Evolutionary conservation across 2,888 invertebrate genomes (phyloP), one percentile per base, ranked within the genome.

Genomic region (Drosophila peninsularis): DNA sequence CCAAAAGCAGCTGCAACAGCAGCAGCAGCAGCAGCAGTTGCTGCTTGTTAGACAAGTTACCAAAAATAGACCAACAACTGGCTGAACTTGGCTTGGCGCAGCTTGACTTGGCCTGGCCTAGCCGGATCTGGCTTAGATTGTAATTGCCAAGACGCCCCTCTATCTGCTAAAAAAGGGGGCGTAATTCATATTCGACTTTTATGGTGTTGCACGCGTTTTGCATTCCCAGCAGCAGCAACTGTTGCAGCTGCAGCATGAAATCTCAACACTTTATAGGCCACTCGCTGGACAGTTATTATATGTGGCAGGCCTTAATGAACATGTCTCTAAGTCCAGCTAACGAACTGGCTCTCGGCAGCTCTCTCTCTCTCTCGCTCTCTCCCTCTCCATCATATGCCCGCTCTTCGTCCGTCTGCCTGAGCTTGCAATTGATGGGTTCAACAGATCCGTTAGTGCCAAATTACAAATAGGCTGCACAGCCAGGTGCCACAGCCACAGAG

Each of bases 371-470:
- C 47, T 11, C 1, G 4, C 50, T 11, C 37, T n/a, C 10, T 10
- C 32, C 24, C 24, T 14, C 21, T 13, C 32, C 9, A 24, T 44
- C 44, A 44, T 21, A 44, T 24, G 14, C 32, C 2, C 32, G 24
- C n/a, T 37, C 30, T 47, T 17, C 27, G 6, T 11, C 34, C 21
- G 17, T 10, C 21, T n/a, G 21, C 47, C 50, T 39, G 27, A 24
- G 50, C 49, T 53, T 61, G 71, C 80, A 83, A 88, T 83, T 83
- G 88, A 83, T 83, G 82, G 86, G 82, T 82, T 83, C 82, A 83
- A 77, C 75, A 71, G 80, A 86, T 83, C 86, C 82, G 82, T 83
- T 83, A 83, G 88, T 83, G 82, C 82, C 86, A 83, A 87, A 80
- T 85, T 89, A 89, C 84, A 89, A 85, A 87, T 85, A 81, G 69